Percentiles rank a stretch among this genome's conserved stretches.
These are phyloP conservation scores for Micronycteris hirsuta DNA, from an alignment of 2,113 vertebrate genomes.

Conservation along the genomic window DNA sequence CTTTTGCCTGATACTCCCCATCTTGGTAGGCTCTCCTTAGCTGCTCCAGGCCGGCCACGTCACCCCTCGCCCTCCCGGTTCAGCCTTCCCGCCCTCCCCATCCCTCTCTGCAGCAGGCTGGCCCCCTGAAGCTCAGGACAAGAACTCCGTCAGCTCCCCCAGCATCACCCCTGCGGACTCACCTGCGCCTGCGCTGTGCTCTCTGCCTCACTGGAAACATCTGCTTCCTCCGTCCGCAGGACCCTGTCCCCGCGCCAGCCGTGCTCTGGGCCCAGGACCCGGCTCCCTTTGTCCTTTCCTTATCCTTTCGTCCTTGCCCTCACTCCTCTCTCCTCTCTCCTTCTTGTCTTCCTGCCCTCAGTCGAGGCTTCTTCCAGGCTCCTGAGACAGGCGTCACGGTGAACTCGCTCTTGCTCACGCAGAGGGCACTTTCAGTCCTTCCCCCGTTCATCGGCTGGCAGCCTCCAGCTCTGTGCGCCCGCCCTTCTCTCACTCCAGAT, in stretches of 20 bases:
- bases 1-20: not conserved
- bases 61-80: not conserved
- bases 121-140: not conserved
- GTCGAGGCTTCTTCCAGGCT: too few relatives aligned
- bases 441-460: too few relatives aligned
- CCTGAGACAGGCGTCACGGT: not conserved
- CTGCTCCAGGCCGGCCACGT: not conserved
- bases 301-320: not conserved
- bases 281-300: not conserved
- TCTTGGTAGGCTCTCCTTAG: not conserved
- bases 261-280: not conserved
- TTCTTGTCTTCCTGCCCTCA: not conserved
- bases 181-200: not conserved
- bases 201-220: not conserved
- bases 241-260: not conserved
- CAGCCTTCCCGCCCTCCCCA: not conserved
- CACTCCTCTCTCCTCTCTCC: not conserved
- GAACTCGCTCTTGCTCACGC: not conserved
- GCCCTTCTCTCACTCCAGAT: not conserved
- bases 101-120: not conserved
- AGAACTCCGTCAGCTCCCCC: not conserved
- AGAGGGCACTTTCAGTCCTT: not conserved
- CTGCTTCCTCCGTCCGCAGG: not conserved
- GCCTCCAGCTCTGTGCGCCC: not conserved
- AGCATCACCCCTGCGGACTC: not conserved